Base-by-base conservation (phyloP, 2,888 invertebrate genomes). In the Iphiclides podalirius region DNA sequence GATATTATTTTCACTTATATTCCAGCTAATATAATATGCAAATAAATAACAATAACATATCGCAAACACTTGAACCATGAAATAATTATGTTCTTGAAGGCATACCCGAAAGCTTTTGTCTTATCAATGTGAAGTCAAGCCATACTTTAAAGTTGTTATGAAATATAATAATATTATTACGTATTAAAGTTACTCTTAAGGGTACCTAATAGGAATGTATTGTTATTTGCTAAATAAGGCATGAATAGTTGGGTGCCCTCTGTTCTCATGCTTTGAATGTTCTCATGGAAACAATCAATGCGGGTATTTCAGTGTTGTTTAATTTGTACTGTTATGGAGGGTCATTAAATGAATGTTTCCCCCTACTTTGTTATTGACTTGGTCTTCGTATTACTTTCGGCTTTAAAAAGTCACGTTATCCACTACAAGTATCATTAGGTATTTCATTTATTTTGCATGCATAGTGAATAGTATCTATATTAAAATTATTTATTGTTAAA, bases 211-310 rank as follows among this genome's bases (percentile, higher is more conserved):
- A 45, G 37, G 56, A 58, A 59, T 53, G 57, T 60, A 63, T 60
- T 56, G 65, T 65, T 67, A 65, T 68, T 67, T 60, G 64, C 59
- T 64, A 60, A 64, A 64, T 64, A 57, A 55, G 62, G 65, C 66
- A 65, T 72, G 70, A 78, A 75, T 77, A 64, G 71, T 57, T 64
- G 61, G 60, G 66, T 65, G 64, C 44, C 70, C 64, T 67, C 62
- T 59, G 72, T 81, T 82, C 82, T 72, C 80, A 79, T 81, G 77
- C 66, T 63, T 72, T 61, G 58, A 74, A 72, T 63, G 67, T 77
- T 80, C 81, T 73, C 80, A 80, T 80, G 78, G 71, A 79, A 80
- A 81, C 78, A 80, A 81, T 80, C 67, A 70, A 75, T 75, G 77
- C 75, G 71, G 72, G 74, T 37, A 51, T 46, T 50, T 50, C 66